A percentile compares a stretch with the other conserved stretches of the same genome.
Evolutionary conservation across 30 jellyfish, hydroid and myxozoan genomes (phyloP).

Genomic region (Aurelia aurita): DNA sequence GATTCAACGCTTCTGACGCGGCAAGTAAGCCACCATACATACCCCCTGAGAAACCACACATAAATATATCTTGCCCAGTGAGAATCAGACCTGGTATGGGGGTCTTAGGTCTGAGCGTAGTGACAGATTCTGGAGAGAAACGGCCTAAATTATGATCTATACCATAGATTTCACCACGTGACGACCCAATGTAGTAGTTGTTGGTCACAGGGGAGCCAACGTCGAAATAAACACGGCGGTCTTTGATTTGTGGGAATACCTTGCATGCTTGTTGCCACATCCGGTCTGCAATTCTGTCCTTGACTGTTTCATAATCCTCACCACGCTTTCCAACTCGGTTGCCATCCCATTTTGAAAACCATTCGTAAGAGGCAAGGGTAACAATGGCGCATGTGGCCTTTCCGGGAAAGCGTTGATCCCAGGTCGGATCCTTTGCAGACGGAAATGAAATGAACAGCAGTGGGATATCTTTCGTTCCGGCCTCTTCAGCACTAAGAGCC

Average conservation of each 20-base stretch:
- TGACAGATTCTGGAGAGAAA: slow-evolving; percentile 64
- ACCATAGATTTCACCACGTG: slow-evolving; percentile 95
- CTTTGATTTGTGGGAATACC: slow-evolving; percentile 85
- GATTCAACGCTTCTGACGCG: slow-evolving; percentile 82
- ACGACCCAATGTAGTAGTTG: slow-evolving; percentile 85
- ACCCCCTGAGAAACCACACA: slow-evolving; percentile 97
- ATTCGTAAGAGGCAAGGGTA: slow-evolving; percentile 86
- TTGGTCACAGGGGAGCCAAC: slow-evolving; percentile 94
- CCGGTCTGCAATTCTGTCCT: slow-evolving; percentile 80
- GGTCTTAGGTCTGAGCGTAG: slow-evolving; percentile 73
- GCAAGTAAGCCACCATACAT: slow-evolving; percentile 88
- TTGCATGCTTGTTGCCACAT: slow-evolving; percentile 88
- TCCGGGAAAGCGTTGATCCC: slow-evolving; percentile 94
- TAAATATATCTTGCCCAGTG: slow-evolving; percentile 94
- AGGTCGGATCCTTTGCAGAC: slow-evolving; percentile 96
- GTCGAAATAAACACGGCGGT: slow-evolving; percentile 80
- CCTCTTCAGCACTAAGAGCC: slow-evolving; percentile 64
- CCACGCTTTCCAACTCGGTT: slow-evolving; percentile 90
- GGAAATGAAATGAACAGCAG: slow-evolving; percentile 93
- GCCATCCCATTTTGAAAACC: slow-evolving; percentile 92
- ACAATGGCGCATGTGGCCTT: slow-evolving; percentile 93
- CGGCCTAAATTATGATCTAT: slow-evolving; percentile 80
- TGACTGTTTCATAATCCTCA: slow-evolving; percentile 77
- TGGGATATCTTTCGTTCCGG: slow-evolving; percentile 88
- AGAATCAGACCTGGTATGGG: slow-evolving; percentile 83